phyloP scores from a whole-genome alignment of 2,797 vertebrate genomes.

The Rallus crepitans region DNA sequence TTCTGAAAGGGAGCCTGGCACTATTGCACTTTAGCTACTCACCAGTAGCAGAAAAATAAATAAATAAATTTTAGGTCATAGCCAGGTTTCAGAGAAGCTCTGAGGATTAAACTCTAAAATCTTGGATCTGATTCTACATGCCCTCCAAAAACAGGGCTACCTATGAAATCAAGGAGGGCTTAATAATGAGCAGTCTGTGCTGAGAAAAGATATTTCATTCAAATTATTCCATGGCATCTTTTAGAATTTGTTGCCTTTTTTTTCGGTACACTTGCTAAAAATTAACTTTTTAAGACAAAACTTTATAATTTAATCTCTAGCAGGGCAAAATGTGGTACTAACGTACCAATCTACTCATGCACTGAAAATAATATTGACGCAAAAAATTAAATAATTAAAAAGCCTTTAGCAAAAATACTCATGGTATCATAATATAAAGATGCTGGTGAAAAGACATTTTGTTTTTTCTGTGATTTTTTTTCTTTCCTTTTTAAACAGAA shows the following conservation, averaged over 20 bases:
- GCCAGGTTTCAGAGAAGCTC: conserved; percentile 6
- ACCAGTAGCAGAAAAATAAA: neutral
- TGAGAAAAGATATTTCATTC: neutral
- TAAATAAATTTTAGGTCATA: neutral
- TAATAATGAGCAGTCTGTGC: neutral
- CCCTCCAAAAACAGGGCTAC: neutral
- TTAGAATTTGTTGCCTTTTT: neutral
- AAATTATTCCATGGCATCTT: neutral
- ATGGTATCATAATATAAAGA: conserved; percentile 10
- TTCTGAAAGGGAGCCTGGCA: neutral
- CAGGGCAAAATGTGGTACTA: conserved; percentile 3
- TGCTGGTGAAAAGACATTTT: neutral
- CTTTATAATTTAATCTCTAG: neutral
- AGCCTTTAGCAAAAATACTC: neutral
- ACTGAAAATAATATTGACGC: conserved; percentile 16
- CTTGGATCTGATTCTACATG: neutral
- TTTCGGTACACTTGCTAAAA: neutral
- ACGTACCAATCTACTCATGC: neutral
- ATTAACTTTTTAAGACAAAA: neutral
- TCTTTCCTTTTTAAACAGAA: neutral
- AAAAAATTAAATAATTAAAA: neutral
- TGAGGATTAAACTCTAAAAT: neutral
- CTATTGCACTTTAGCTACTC: conserved; percentile 45
- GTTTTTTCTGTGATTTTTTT: neutral
- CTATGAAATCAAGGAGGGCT: neutral